Conservation (phyloP, 64 coral and sea anemone species). For the Porites lutea region DNA sequence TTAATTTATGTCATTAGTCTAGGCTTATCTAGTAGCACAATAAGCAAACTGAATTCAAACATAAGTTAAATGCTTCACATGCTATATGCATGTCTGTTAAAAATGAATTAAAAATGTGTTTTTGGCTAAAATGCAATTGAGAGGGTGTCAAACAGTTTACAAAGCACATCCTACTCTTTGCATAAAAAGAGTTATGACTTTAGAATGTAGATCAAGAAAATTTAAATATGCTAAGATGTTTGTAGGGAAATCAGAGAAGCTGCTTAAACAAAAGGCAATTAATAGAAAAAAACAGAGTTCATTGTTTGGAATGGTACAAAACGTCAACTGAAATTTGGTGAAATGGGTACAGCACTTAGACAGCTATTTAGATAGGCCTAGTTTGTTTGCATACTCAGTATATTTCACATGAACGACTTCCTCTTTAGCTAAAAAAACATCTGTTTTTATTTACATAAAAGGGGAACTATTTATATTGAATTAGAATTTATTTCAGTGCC, state of each 20-base stretch:
- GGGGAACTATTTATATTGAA: neutral
- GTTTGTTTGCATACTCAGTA: neutral
- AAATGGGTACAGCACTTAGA: neutral
- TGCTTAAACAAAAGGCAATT: neutral
- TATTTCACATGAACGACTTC: neutral
- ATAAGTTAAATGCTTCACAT: neutral
- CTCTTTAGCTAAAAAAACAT: slow-evolving; percentile 14
- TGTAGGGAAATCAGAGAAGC: neutral
- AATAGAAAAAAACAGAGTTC: neutral
- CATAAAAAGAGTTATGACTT: slow-evolving; percentile 3
- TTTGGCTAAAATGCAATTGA: neutral
- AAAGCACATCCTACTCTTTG: slow-evolving; percentile 1
- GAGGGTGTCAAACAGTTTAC: neutral
- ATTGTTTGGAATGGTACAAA: neutral
- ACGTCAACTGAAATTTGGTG: neutral
- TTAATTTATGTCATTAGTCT: slow-evolving; percentile 35
- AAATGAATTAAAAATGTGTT: neutral
- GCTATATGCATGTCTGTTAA: neutral
- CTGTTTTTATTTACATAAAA: neutral
- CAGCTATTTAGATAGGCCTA: neutral
- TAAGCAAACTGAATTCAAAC: neutral
- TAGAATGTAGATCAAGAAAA: neutral
- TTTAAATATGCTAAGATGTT: neutral
- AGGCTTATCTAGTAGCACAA: neutral
- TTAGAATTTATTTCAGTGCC: too few species aligned